Evolutionary conservation across 2,888 invertebrate genomes (phyloP), one percentile per base, ranked within the genome.

Genomic region (Sarcophaga variegata): DNA sequence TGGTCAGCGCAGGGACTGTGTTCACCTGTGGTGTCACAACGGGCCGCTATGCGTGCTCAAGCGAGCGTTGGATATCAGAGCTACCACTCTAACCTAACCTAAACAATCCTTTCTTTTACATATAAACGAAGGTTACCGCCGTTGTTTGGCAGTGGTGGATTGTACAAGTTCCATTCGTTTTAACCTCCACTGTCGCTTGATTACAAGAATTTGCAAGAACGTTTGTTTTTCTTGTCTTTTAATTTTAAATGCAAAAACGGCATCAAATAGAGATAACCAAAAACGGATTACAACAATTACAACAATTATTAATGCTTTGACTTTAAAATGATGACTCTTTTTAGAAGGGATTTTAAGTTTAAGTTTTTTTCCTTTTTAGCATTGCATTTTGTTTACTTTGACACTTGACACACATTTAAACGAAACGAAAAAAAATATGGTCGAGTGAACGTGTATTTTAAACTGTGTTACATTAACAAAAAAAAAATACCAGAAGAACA

Each of bases 321-420:
- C 71, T 81, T 71, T 54, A 78, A 84, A 81, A 84, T 81, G 60
- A 80, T 71, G 80, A 71, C 49, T 83, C 45, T 83, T 86, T 87
- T 87, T 87, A 87, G 87, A 87, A 87, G 87, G 87, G 87, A 87
- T 81, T 84, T 87, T 74, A 64, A 62, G 10, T 10, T 60, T 27
- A 11, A 17, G 5, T 59, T 77, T 64, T 4, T 27, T 69, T 22
- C 62, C 8, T 59, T 47, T 69, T 47, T 66, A 70, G 49, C 54
- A 10, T 20, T n/a, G 14, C 3, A 8, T 47, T 64, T 63, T 80
- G 75, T 85, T 85, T 85, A 70, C 69, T 17, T 79, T 87, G 87
- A 84, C 87, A 87, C 87, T 87, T 87, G 87, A 87, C 87, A 87
- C 70, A 87, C 78, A 81, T 87, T 79, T 81, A 37, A 37, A 10